Base-by-base conservation (phyloP, 2,113 vertebrate genomes). In the Indri indri region DNA sequence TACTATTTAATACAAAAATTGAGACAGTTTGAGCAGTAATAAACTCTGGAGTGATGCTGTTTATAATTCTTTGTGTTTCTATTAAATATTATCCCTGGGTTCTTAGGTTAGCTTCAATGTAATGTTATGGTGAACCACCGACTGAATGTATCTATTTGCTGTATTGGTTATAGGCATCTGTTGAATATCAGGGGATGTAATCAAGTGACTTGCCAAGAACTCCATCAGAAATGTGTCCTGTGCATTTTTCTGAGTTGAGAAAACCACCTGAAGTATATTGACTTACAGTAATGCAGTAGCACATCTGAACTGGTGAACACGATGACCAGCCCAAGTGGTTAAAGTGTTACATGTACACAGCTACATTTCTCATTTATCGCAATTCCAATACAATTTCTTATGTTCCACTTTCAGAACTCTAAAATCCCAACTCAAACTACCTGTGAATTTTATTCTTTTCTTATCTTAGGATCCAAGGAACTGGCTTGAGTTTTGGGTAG, bases 211-310 rank as follows among this genome's bases (percentile, higher is more conserved):
- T 98, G 97, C 98, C 98, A 98, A 98, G 91, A 98, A 96, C 88
- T 97, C 97, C 97, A 98, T 97, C 95, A 98, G 97, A 98, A 96
- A 98, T 32, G 11, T 97, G 95, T 73, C 95, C 95, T 97, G 87
- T 73, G 96, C 95, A 97, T 98, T 98, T 98, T 98, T 98, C 94
- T 97, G 90, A 85, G 95, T 96, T 98, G 98, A 98, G 97, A 98
- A 97, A 97, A 98, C 59, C 37, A 93, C 86, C 70, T 95, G 61
- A 68, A 86, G 82, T 73, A 77, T 83, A 91, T 61, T 80, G 85
- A 97, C 92, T 96, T 84, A 90, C 87, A 0, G 16, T 13, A 32
- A 40, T 52, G 81, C 57, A 76, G 86, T 61, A 80, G 77, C 82
- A 65, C 47, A 84, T 32, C 47, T 79, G 93, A 98, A 95, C n/a